Percentiles rank a stretch among this genome's conserved stretches.
phyloP scores from a whole-genome alignment of 2,888 invertebrate genomes.

The Galerucella nymphaeae region DNA sequence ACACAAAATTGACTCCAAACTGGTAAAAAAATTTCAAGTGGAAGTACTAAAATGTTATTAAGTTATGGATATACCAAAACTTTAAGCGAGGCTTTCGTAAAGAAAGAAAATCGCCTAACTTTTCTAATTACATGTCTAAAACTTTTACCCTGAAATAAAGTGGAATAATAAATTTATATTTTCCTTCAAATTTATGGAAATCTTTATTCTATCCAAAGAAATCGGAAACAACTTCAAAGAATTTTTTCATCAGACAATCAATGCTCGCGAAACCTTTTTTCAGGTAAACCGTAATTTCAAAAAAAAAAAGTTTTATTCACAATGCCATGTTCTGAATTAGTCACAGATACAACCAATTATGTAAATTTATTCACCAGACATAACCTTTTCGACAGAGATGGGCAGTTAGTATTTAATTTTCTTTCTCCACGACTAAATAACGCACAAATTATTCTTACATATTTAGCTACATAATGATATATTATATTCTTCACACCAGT shows the following conservation, averaged over 20 bases:
- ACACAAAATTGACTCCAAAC: not conserved
- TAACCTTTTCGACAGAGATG: not conserved
- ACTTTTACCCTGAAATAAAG: constrained; percentile 35
- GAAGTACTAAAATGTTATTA: constrained; percentile 30
- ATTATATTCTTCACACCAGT: too few species aligned
- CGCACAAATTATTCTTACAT: too few species aligned
- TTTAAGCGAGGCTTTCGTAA: constrained; percentile 24
- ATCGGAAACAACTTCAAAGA: not conserved
- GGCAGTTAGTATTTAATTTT: too few species aligned
- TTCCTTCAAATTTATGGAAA: constrained; percentile 30
- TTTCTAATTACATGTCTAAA: constrained; percentile 41
- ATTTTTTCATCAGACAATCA: constrained; percentile 12
- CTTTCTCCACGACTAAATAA: too few species aligned
- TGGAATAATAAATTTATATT: constrained; percentile 38
- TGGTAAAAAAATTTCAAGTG: constrained; percentile 10
- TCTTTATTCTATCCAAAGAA: constrained; percentile 17
- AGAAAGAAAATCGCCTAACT: constrained; percentile 37
- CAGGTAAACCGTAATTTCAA: not conserved
- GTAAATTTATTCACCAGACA: not conserved
- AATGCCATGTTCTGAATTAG: not conserved
- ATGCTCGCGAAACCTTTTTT: not conserved
- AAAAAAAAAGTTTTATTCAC: not conserved
- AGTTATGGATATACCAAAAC: constrained; percentile 32
- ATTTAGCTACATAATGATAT: too few species aligned
- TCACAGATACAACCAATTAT: constrained; percentile 2